phyloP scores from a whole-genome alignment of 2,888 invertebrate species.

The Teleiodes luculella region DNA sequence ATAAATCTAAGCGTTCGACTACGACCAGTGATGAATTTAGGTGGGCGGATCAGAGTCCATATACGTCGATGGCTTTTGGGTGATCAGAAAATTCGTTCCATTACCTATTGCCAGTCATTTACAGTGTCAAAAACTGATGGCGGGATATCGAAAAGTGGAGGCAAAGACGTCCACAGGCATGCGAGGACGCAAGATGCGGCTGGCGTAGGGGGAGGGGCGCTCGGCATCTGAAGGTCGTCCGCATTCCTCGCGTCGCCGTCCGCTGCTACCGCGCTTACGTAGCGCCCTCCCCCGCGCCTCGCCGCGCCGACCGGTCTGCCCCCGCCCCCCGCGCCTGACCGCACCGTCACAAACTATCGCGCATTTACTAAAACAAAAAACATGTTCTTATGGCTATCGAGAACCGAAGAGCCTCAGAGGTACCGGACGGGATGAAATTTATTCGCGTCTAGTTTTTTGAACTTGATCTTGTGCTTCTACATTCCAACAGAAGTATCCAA shows the following conservation, averaged over 20 bases:
- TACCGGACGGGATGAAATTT: slow-evolving; percentile 76
- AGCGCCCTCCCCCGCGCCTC: slow-evolving; percentile 57
- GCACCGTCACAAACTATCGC: slow-evolving; percentile 71
- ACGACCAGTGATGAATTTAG: neutral
- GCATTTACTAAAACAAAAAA: slow-evolving; percentile 75
- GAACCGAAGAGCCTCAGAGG: slow-evolving; percentile 68
- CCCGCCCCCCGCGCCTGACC: slow-evolving; percentile 54
- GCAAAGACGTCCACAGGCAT: slow-evolving; percentile 71
- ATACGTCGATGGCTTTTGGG: slow-evolving; percentile 23
- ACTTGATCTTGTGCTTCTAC: slow-evolving; percentile 59
- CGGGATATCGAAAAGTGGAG: slow-evolving; percentile 73
- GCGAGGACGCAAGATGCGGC: slow-evolving; percentile 78
- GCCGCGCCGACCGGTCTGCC: slow-evolving; percentile 56
- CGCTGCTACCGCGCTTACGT: slow-evolving; percentile 79
- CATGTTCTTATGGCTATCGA: slow-evolving; percentile 73
- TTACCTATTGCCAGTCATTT: slow-evolving; percentile 49
- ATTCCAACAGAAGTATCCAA: slow-evolving; percentile 47
- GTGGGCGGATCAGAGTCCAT: neutral
- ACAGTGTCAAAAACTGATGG: slow-evolving; percentile 71
- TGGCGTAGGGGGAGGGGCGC: slow-evolving; percentile 71
- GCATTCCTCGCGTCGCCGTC: slow-evolving; percentile 78
- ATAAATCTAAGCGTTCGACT: neutral
- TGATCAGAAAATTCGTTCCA: slow-evolving; percentile 31
- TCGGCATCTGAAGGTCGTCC: slow-evolving; percentile 79
- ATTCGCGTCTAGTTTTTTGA: slow-evolving; percentile 72